phyloP scores from a whole-genome alignment of 2,797 vertebrate genomes.

The Prunella strophiata region DNA sequence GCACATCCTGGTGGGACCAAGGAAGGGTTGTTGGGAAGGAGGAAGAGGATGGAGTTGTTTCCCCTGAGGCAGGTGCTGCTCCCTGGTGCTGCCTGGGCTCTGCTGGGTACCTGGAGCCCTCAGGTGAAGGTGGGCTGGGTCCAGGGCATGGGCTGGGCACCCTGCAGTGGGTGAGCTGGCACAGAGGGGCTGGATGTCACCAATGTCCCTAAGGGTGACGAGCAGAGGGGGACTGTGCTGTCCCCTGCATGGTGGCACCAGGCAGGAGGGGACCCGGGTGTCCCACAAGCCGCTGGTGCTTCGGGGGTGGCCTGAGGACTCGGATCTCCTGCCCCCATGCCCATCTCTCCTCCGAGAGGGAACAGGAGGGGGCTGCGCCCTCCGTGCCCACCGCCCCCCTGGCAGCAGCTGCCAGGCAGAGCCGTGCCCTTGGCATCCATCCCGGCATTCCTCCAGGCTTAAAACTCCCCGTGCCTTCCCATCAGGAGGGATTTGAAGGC shows the following conservation, averaged over 20 bases:
- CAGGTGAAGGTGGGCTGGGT: background rate
- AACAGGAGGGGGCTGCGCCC: background rate
- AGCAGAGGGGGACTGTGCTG: fast-evolving
- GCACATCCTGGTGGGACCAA: background rate
- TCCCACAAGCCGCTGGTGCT: background rate
- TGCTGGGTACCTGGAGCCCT: fast-evolving
- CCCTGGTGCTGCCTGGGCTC: background rate
- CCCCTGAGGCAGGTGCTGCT: background rate
- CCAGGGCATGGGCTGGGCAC: background rate
- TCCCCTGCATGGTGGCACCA: fast-evolving
- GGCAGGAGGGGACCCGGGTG: background rate
- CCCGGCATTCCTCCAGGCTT: conserved; percentile 43
- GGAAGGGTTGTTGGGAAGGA: background rate
- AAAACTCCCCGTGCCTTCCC: conserved; percentile 35
- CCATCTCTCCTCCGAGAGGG: fast-evolving
- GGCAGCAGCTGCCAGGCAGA: background rate
- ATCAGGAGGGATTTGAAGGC: conserved; percentile 72
- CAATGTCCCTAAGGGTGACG: fast-evolving
- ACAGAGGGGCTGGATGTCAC: background rate
- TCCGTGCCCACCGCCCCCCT: background rate
- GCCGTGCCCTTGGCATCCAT: background rate
- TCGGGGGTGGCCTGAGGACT: fast-evolving
- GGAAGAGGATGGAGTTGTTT: background rate
- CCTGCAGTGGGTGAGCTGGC: fast-evolving
- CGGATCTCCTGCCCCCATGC: background rate